Percentiles rank a stretch among this genome's conserved stretches.
Conservation (phyloP, 2,113 vertebrate species). For the Hepsetus odoe region DNA sequence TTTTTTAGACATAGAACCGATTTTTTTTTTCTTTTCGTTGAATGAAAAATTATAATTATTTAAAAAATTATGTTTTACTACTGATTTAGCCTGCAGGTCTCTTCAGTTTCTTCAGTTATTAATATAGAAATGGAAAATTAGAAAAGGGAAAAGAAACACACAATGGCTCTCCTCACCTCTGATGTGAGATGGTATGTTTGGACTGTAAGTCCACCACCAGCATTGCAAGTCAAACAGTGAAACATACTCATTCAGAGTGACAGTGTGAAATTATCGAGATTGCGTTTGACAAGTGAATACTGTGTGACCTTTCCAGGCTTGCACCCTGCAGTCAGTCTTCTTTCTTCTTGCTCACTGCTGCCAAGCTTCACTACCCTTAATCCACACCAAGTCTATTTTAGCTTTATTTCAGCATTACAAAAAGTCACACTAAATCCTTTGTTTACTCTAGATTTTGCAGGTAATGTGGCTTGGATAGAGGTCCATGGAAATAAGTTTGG, state of each 20-base stretch:
- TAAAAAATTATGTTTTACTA: conserved; percentile 3
- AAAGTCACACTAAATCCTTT: conserved; percentile 6
- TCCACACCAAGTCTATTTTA: conserved; percentile 5
- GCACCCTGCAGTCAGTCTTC: neutral
- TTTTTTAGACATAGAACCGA: too few species aligned
- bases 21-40: neutral
- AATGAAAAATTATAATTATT: too few species aligned
- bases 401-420: conserved; percentile 13
- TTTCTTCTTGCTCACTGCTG: neutral
- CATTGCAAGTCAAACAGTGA: conserved; percentile 9
- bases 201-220: conserved; percentile 1
- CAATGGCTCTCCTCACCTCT: neutral
- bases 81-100: neutral
- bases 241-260: conserved; percentile 11
- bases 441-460: neutral
- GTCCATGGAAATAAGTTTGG: neutral
- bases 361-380: neutral
- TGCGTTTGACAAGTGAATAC: conserved; percentile 26
- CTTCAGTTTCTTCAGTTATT: conserved; percentile 7
- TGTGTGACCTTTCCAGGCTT: conserved; percentile 23
- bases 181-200: neutral
- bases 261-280: conserved; percentile 1
- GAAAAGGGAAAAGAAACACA: conserved; percentile 13
- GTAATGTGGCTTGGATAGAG: neutral
- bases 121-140: neutral